Percentiles rank a stretch among this genome's conserved stretches.
phyloP scores from a whole-genome alignment of 2,797 vertebrate species.

The Dryobates pubescens region DNA sequence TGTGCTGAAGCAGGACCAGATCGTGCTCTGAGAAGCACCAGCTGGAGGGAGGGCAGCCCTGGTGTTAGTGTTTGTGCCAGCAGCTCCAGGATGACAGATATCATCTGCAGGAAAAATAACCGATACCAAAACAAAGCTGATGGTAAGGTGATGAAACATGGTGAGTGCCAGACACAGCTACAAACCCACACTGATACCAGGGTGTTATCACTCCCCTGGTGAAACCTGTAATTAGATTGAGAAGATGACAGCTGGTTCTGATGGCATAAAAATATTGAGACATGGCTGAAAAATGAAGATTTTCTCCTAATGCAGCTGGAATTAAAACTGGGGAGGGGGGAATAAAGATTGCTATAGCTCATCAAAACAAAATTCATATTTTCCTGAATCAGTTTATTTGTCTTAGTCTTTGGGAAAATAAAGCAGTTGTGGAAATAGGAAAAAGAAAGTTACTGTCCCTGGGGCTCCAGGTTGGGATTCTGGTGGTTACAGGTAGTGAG shows the following conservation, averaged over 20 bases:
- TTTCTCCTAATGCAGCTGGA: conserved; percentile 7
- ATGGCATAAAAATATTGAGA: conserved; percentile 56
- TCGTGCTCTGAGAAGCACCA: fast-evolving
- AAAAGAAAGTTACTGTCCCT: fast-evolving
- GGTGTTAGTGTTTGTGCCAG: not conserved
- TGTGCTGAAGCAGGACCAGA: fast-evolving
- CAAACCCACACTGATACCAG: not conserved
- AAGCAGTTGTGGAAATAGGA: not conserved
- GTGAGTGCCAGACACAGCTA: not conserved
- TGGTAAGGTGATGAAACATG: not conserved
- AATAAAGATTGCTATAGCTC: not conserved
- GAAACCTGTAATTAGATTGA: conserved; percentile 57
- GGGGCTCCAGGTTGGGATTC: not conserved
- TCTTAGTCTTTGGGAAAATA: not conserved
- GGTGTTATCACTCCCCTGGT: not conserved
- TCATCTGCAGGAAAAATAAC: not conserved
- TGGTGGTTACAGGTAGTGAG: fast-evolving
- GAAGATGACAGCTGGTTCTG: conserved; percentile 36
- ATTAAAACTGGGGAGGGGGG: not conserved
- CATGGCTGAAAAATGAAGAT: not conserved
- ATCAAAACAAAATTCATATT: not conserved
- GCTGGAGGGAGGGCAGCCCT: not conserved
- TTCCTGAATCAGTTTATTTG: not conserved
- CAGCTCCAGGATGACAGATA: not conserved
- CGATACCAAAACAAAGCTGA: not conserved